phyloP scores from a whole-genome alignment of 2,113 vertebrate genomes.

The Electrona antarctica region DNA sequence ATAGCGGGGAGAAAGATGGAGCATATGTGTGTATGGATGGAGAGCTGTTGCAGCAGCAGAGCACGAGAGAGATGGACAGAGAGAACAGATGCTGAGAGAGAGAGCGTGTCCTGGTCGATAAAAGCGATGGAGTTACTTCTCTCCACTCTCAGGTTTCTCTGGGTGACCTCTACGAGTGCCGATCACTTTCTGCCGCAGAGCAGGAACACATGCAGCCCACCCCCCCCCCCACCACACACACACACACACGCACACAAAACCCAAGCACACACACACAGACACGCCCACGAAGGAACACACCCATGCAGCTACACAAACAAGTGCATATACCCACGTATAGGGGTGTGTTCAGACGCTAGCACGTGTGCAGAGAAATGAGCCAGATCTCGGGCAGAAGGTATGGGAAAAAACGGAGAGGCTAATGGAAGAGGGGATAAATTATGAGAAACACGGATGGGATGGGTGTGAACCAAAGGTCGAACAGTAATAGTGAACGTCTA shows the following conservation, averaged over 20 bases:
- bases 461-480: background rate
- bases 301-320: conserved; percentile 10
- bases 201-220: background rate
- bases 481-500: background rate
- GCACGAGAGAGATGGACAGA: conserved; percentile 30
- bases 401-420: conserved; percentile 7
- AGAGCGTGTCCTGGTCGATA: conserved; percentile 69
- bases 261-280: conserved; percentile 29
- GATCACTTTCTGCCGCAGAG: conserved; percentile 77
- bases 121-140: conserved; percentile 78
- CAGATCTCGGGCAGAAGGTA: conserved; percentile 27
- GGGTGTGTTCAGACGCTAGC: conserved; percentile 32
- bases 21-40: background rate
- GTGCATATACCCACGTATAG: conserved; percentile 3
- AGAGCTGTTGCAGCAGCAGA: conserved; percentile 22
- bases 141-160: conserved; percentile 72
- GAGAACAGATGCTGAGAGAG: conserved; percentile 74
- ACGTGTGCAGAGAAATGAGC: conserved; percentile 33
- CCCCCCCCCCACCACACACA: background rate
- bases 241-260: conserved; percentile 17
- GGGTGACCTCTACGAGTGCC: conserved; percentile 76
- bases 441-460: background rate
- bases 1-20: background rate
- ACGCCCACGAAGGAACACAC: conserved; percentile 1
- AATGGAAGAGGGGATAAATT: conserved; percentile 2